Base-by-base conservation (phyloP, 2,888 invertebrate genomes). In the Tetragonisca angustula region DNA sequence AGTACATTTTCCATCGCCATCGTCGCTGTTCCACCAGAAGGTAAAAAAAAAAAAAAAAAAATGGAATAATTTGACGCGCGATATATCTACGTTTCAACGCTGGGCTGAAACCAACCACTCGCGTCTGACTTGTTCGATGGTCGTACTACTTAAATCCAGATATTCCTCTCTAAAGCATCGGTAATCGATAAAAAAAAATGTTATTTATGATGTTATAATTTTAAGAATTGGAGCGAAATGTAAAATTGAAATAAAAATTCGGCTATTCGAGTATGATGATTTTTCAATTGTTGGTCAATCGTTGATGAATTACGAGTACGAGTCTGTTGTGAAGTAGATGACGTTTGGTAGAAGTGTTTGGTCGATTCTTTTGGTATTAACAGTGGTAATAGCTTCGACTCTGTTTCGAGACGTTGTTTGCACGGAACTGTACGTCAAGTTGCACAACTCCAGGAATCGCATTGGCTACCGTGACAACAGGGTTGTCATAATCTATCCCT, bases 381-480 rank as follows among this genome's bases (percentile, higher is more conserved):
- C n/a, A n/a, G n/a, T 2, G 5, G 13, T 4, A 43, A 43, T 2
- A n/a, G n/a, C n/a, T 6, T 17, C 43, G 43, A 43, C 43, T 43
- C 43, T 11, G 9, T 43, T 43, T 9, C 43, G 6, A 32, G n/a
- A 32, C 15, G 21, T 21, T 54, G 21, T 21, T 54, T 6, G 36
- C 49, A 21, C n/a, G 32, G 27, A 56, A 19, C 17, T 43, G n/a
- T 56, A 43, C 43, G n/a, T 19, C 56, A 71, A 71, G 36, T 24
- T 43, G 27, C 36, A 19, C 27, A 52, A 21, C 19, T 52, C 2
- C 11, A 24, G 24, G 17, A 43, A 32, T 24, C 56, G 19, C 43
- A 71, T 71, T 36, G 71, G 56, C 59, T 59, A 36, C n/a, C 71
- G n/a, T 49, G 9, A n/a, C 43, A 73, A 73, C 72, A 21, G 32